Base-by-base conservation (phyloP, 2,888 invertebrate species). In the Lingula anatina region DNA sequence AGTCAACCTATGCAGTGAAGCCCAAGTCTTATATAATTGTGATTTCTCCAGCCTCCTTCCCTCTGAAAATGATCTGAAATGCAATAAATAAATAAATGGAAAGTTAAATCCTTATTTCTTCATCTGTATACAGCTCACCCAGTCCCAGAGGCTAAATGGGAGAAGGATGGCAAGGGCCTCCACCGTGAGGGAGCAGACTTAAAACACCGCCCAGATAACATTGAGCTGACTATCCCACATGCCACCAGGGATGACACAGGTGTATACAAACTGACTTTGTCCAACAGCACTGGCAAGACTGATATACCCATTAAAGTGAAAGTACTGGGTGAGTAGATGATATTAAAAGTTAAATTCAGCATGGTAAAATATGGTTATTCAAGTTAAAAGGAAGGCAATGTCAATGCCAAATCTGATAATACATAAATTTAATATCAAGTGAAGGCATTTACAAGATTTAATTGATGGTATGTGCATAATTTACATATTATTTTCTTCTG, bases 81-180 rank as follows among this genome's bases (percentile, higher is more conserved):
- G n/a, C n/a, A n/a, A n/a, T n/a, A n/a, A n/a, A n/a, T n/a, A n/a
- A n/a, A n/a, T n/a, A n/a, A n/a, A n/a, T n/a, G n/a, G n/a, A n/a
- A n/a, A n/a, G n/a, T n/a, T n/a, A n/a, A n/a, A n/a, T n/a, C n/a
- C n/a, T n/a, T n/a, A n/a, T n/a, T n/a, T n/a, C n/a, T n/a, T n/a
- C n/a, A n/a, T n/a, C n/a, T 43, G 18, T 20, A 41, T 31, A 3
- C 45, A 74, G 76, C 73, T 49, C 63, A 70, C 47, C 77, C 77
- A 3, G 54, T 63, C 44, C 77, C 77, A 2, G 59, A 57, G n/a
- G 83, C 83, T 49, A 79, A 79, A 57, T 95, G 95, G 94, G 81
- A 89, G 70, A 94, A 94, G 81, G 93, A 95, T 81, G 91, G 91
- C 66, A 89, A 89, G 72, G 85, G 86, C 49, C 84, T 95, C 63